These are phyloP conservation scores for Ostrea edulis DNA, from an alignment of 1,140 invertebrate species.

Conservation along the genomic window DNA sequence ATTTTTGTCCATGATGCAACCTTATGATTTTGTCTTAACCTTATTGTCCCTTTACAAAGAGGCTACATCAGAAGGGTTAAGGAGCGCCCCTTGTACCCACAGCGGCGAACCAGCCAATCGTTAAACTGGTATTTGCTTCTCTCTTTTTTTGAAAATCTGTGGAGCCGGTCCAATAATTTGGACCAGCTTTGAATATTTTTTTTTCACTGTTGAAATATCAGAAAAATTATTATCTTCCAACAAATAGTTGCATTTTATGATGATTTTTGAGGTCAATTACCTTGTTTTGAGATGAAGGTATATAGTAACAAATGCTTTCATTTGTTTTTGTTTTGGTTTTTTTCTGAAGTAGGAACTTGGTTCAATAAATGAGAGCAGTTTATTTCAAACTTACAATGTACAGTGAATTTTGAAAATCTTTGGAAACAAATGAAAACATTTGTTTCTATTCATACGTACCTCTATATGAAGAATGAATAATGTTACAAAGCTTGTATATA, in stretches of 20 bases:
- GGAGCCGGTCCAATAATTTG: neutral
- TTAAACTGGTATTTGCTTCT: conserved; percentile 29
- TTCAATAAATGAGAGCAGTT: neutral
- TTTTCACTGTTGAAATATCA: conserved; percentile 8
- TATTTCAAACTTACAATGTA: neutral
- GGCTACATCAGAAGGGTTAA: conserved; percentile 9
- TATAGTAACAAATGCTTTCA: conserved; percentile 10
- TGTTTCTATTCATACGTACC: neutral
- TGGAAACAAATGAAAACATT: conserved; percentile 8
- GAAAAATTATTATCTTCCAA: neutral
- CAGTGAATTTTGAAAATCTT: neutral
- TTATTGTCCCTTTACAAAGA: conserved; percentile 39
- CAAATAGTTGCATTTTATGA: neutral
- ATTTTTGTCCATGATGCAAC: conserved; percentile 38
- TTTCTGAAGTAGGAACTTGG: neutral
- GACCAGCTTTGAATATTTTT: neutral
- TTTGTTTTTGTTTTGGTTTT: neutral
- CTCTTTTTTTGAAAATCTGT: conserved; percentile 22
- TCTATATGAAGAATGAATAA: neutral
- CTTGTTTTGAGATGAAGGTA: neutral
- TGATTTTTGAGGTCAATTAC: neutral
- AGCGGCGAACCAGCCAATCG: neutral
- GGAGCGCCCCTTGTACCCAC: conserved; percentile 1
- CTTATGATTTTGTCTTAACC: conserved; percentile 19
- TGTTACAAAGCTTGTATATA: neutral